phyloP scores from a whole-genome alignment of 2,888 invertebrate genomes.

The Drosophila emarginata region DNA sequence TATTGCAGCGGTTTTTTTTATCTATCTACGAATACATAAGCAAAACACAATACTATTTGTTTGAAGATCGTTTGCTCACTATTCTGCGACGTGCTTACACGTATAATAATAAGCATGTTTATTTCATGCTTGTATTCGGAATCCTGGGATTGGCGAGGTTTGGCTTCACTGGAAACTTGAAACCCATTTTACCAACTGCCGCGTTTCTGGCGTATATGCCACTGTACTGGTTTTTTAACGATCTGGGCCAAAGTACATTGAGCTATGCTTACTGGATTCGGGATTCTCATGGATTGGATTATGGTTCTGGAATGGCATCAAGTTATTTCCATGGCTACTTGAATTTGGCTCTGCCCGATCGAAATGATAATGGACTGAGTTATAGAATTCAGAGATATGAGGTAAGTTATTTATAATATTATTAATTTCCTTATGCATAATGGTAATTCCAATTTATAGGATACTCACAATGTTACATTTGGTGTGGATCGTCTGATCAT shows the following conservation, averaged over 20 bases:
- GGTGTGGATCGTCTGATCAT: conserved; percentile 73
- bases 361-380: conserved; percentile 58
- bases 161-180: conserved; percentile 24
- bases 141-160: conserved; percentile 37
- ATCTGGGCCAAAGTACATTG: conserved; percentile 46
- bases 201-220: conserved; percentile 48
- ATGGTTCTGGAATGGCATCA: conserved; percentile 79
- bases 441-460: conserved; percentile 5
- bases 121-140: conserved; percentile 23
- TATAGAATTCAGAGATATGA: conserved; percentile 73
- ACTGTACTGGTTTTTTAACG: conserved; percentile 60
- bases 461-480: conserved; percentile 58
- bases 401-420: conserved; percentile 11
- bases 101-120: conserved; percentile 31
- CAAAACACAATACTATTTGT: conserved; percentile 56
- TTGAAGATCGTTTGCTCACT: conserved; percentile 44
- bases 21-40: conserved; percentile 46
- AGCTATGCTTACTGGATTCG: conserved; percentile 70
- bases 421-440: background rate
- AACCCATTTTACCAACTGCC: conserved; percentile 34
- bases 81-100: conserved; percentile 50
- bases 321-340: conserved; percentile 80
- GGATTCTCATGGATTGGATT: conserved; percentile 74
- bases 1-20: conserved; percentile 46
- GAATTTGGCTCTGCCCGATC: conserved; percentile 66